Evolutionary conservation across 2,113 vertebrate genomes (phyloP).

Genomic region (Petrocephalus zakoni): DNA sequence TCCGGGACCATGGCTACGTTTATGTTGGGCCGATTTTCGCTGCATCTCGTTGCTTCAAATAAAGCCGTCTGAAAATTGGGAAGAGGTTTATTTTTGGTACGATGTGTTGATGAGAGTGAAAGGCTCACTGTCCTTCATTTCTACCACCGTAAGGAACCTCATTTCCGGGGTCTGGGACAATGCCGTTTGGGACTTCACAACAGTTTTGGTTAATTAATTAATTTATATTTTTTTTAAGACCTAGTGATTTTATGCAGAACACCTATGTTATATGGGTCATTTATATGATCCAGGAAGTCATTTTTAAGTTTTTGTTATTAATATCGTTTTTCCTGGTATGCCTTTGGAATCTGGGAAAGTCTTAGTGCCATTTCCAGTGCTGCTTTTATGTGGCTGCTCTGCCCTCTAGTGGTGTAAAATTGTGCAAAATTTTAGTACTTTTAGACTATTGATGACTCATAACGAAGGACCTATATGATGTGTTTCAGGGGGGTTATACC

Average conservation of each 20-base stretch:
- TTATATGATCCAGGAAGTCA: neutral
- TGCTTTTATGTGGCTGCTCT: neutral
- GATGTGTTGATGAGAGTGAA: neutral
- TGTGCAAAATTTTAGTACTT: neutral
- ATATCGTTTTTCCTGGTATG: neutral
- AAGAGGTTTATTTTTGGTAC: slow-evolving; percentile 7
- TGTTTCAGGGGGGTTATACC: neutral
- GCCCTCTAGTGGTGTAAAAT: slow-evolving; percentile 5
- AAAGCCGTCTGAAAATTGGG: neutral
- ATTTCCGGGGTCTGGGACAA: neutral
- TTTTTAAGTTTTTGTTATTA: neutral
- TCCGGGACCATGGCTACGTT: neutral
- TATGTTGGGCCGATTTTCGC: neutral
- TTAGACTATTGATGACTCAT: neutral
- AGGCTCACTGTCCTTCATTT: neutral
- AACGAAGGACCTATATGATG: neutral
- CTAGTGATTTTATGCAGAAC: neutral
- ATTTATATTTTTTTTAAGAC: slow-evolving; percentile 9
- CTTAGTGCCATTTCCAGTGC: neutral
- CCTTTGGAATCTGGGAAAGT: slow-evolving; percentile 9
- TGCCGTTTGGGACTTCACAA: neutral
- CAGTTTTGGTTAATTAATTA: slow-evolving; percentile 19
- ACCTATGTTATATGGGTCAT: slow-evolving; percentile 4
- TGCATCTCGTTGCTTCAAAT: neutral
- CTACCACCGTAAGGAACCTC: neutral